A percentile compares a stretch with the other conserved stretches of the same genome.
Evolutionary conservation across 2,888 invertebrate species (phyloP).

Genomic region (Eugnorisma glareosa): DNA sequence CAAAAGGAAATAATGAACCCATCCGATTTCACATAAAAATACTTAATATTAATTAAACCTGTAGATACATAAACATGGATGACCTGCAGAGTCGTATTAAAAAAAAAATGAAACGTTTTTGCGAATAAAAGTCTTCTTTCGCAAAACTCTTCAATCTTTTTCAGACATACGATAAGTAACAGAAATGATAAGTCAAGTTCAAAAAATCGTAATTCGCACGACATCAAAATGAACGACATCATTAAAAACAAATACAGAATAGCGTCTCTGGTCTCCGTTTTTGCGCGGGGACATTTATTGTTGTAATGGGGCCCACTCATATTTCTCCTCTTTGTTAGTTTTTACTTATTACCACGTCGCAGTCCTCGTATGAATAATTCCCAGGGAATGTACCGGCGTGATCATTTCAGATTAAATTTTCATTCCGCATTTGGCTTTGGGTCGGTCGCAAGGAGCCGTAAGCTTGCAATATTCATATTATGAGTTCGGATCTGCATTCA

Average conservation of each 20-base stretch:
- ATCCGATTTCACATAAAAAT: not conserved
- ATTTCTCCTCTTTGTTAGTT: slow-evolving; percentile 82
- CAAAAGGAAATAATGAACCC: not conserved
- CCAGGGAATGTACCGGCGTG: slow-evolving; percentile 71
- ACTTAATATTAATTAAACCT: not conserved
- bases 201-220: not conserved
- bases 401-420: slow-evolving; percentile 84
- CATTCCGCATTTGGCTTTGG: slow-evolving; percentile 78
- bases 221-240: slow-evolving; percentile 7
- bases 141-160: not conserved
- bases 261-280: slow-evolving; percentile 63
- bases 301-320: slow-evolving; percentile 83
- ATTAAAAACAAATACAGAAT: slow-evolving; percentile 52
- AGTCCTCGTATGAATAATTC: slow-evolving; percentile 83
- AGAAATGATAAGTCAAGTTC: slow-evolving; percentile 2
- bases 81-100: not conserved
- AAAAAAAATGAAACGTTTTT: not conserved
- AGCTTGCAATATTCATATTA: slow-evolving; percentile 80
- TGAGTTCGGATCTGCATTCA: slow-evolving; percentile 71
- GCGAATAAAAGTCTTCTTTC: too few species aligned
- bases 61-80: not conserved
- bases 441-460: slow-evolving; percentile 69
- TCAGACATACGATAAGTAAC: not conserved
- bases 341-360: slow-evolving; percentile 78
- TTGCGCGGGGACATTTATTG: slow-evolving; percentile 81